Evolutionary conservation across 2,888 invertebrate species (phyloP).

Genomic region (Apomyelois bistriatella): DNA sequence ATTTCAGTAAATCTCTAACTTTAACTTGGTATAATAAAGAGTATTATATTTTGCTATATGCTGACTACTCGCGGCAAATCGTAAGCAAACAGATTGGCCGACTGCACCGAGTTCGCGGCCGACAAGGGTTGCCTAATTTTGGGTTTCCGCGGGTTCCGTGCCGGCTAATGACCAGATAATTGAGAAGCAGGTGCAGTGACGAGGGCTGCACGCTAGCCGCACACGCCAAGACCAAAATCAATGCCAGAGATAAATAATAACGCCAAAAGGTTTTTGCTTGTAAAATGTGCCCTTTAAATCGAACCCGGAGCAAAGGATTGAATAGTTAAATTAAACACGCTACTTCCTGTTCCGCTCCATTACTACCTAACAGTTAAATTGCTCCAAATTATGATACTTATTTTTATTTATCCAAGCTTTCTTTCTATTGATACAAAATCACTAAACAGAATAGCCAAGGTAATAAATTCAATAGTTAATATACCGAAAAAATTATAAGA

Average conservation of each 20-base stretch:
- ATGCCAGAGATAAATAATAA: conserved; percentile 4
- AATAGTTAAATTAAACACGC: conserved; percentile 17
- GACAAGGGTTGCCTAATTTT: conserved; percentile 40
- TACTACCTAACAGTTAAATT: neutral
- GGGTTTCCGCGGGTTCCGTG: conserved; percentile 47
- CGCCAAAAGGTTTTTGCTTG: neutral
- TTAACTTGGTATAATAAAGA: no score
- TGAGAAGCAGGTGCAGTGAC: conserved; percentile 60
- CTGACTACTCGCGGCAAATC: neutral
- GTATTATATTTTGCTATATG: no score
- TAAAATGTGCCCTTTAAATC: neutral
- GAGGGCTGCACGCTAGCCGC: conserved; percentile 59
- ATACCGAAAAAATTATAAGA: no score
- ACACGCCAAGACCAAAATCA: conserved; percentile 54
- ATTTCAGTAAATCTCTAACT: no score
- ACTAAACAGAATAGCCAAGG: no score
- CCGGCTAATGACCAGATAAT: conserved; percentile 66
- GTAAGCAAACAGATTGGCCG: conserved; percentile 15
- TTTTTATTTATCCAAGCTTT: no score
- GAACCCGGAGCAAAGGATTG: conserved; percentile 15
- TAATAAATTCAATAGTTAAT: no score
- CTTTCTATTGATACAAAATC: no score
- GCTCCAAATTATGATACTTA: no score
- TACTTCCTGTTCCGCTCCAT: conserved; percentile 19
- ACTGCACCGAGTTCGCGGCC: conserved; percentile 15